Conservation (phyloP, 2,888 invertebrate genomes). For the Bellardia pandia region DNA sequence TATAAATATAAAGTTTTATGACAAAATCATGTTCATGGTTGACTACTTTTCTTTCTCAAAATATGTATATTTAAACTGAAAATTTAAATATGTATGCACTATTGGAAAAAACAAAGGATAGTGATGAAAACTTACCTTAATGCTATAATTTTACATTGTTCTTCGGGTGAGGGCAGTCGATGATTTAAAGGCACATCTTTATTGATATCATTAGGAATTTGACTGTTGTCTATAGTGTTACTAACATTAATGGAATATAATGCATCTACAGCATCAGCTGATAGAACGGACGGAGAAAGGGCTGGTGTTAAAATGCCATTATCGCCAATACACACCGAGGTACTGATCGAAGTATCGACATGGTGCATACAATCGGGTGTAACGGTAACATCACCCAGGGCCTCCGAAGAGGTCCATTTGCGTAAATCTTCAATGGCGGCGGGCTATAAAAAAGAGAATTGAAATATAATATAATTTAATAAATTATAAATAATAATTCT, state of each 20-base stretch:
- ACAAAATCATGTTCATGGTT: constrained; percentile 57
- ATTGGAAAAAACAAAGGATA: constrained; percentile 8
- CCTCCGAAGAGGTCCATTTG: constrained; percentile 90
- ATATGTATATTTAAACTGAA: neutral
- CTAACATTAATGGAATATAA: constrained; percentile 81
- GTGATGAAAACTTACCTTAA: constrained; percentile 88
- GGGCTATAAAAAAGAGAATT: constrained; percentile 86
- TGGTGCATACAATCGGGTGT: constrained; percentile 91
- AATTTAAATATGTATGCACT: neutral
- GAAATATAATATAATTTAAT: neutral
- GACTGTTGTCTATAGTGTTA: constrained; percentile 80
- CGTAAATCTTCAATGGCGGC: constrained; percentile 91
- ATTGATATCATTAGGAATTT: constrained; percentile 83
- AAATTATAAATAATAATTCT: neutral
- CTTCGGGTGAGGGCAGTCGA: constrained; percentile 94
- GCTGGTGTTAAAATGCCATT: constrained; percentile 82
- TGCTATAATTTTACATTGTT: constrained; percentile 92
- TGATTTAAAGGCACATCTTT: constrained; percentile 89
- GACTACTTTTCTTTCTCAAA: constrained; percentile 31
- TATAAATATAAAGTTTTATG: constrained; percentile 32
- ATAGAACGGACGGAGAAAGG: constrained; percentile 83
- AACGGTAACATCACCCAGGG: constrained; percentile 91
- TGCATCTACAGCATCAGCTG: constrained; percentile 83
- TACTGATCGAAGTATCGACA: constrained; percentile 85
- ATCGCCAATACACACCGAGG: constrained; percentile 82